Evolutionary conservation across 2,113 vertebrate genomes (phyloP).

Genomic region (Cyanistes caeruleus): DNA sequence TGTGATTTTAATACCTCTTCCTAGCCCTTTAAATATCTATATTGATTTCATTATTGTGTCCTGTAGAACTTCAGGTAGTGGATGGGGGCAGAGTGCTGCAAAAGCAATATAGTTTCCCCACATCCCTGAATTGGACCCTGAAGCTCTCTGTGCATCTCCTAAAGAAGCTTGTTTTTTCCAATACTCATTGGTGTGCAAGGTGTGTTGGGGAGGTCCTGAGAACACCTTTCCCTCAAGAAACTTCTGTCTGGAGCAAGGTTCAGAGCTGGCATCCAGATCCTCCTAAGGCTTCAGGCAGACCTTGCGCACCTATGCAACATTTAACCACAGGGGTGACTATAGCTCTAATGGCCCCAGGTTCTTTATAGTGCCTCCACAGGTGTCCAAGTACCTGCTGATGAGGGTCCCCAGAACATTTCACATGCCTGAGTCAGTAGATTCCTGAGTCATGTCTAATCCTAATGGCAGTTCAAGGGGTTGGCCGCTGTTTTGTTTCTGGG

Average conservation of each 20-base stretch:
- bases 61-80: neutral
- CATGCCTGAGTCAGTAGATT: rapidly evolving
- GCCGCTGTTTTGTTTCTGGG: neutral
- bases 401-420: neutral
- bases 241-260: rapidly evolving
- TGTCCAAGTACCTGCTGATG: neutral
- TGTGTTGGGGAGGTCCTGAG: neutral
- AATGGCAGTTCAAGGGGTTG: neutral
- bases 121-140: neutral
- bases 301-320: neutral
- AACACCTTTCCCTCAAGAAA: neutral
- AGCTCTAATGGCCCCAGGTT: neutral
- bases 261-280: neutral
- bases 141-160: neutral
- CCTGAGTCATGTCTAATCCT: neutral
- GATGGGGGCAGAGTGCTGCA: neutral
- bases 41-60: neutral
- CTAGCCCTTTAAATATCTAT: neutral
- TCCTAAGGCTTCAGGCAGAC: neutral
- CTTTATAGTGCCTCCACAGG: neutral
- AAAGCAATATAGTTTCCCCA: neutral
- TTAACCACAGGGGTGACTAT: neutral
- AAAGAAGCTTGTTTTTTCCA: neutral
- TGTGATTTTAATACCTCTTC: neutral
- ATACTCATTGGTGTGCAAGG: neutral